Percentiles rank a stretch among this genome's conserved stretches.
Conservation (phyloP, 2,113 vertebrate genomes). For the Bubo bubo region DNA sequence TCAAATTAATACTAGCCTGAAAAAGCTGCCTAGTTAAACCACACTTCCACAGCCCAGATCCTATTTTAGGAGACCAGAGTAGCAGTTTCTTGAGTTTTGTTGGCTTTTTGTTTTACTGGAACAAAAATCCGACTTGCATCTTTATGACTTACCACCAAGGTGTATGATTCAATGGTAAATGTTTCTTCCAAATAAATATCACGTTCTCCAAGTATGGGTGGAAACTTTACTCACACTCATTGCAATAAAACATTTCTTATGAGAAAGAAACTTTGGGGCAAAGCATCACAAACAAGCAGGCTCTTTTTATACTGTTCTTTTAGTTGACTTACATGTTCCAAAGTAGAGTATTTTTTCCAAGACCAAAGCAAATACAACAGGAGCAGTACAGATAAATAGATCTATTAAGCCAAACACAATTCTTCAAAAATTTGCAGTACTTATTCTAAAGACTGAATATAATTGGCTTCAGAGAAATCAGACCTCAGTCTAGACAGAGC, state of each 20-base stretch:
- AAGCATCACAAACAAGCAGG: constrained; percentile 62
- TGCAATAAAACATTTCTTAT: neutral
- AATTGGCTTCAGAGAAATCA: neutral
- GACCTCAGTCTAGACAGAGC: constrained; percentile 20
- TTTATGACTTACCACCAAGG: neutral
- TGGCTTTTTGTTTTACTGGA: neutral
- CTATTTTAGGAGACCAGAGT: neutral
- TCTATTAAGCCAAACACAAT: constrained; percentile 35
- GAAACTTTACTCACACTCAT: neutral
- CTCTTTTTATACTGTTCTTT: constrained; percentile 43
- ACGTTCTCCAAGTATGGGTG: neutral
- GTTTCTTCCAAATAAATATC: neutral
- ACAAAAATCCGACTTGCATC: neutral
- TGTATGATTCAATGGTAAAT: neutral
- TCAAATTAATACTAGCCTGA: neutral
- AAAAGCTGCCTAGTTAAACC: neutral
- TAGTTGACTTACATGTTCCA: constrained; percentile 51
- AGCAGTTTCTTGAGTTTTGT: neutral
- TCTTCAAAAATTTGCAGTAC: neutral
- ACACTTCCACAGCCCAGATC: neutral
- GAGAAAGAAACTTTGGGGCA: neutral
- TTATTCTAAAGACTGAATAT: constrained; percentile 11
- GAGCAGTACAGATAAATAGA: constrained; percentile 48
- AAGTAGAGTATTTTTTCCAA: constrained; percentile 52
- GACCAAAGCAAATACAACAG: constrained; percentile 60